These are phyloP conservation scores for Vanessa cardui DNA, from an alignment of 2,888 invertebrate genomes.

Conservation along the genomic window DNA sequence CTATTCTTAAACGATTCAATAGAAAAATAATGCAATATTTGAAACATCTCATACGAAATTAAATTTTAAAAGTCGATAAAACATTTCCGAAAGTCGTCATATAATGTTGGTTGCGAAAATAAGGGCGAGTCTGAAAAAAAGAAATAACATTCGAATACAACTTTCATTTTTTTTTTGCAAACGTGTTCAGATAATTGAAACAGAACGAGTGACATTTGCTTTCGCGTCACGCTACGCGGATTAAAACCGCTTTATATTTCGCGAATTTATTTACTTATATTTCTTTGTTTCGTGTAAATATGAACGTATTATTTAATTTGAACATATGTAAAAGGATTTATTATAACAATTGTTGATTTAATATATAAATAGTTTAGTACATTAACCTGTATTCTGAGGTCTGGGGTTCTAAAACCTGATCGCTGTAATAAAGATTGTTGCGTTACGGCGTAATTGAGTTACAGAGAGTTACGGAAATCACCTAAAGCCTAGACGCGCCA, in stretches of 20 bases:
- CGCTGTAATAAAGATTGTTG: too few species aligned
- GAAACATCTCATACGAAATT: not conserved
- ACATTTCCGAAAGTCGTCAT: not conserved
- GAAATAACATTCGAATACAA: slow-evolving; percentile 37
- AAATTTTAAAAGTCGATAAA: not conserved
- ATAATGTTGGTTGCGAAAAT: slow-evolving; percentile 26
- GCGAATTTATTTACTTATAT: slow-evolving; percentile 31
- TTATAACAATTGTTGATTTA: not conserved
- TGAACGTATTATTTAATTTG: not conserved
- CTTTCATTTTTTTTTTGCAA: slow-evolving; percentile 49
- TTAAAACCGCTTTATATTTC: slow-evolving; percentile 44
- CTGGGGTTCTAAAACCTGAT: too few species aligned
- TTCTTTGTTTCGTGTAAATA: slow-evolving; percentile 11
- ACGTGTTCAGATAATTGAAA: slow-evolving; percentile 58
- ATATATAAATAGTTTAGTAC: too few species aligned
- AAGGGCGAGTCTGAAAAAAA: slow-evolving; percentile 29
- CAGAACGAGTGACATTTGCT: slow-evolving; percentile 61
- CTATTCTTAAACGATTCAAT: too few species aligned
- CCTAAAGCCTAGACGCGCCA: too few species aligned
- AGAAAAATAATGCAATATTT: not conserved
- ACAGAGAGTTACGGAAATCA: too few species aligned
- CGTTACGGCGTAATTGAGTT: too few species aligned
- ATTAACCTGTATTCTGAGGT: too few species aligned
- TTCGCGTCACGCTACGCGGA: slow-evolving; percentile 66
- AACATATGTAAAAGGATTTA: not conserved